These are phyloP conservation scores for Collichthys lucidus DNA, from an alignment of 2,113 vertebrate genomes.

Conservation along the genomic window DNA sequence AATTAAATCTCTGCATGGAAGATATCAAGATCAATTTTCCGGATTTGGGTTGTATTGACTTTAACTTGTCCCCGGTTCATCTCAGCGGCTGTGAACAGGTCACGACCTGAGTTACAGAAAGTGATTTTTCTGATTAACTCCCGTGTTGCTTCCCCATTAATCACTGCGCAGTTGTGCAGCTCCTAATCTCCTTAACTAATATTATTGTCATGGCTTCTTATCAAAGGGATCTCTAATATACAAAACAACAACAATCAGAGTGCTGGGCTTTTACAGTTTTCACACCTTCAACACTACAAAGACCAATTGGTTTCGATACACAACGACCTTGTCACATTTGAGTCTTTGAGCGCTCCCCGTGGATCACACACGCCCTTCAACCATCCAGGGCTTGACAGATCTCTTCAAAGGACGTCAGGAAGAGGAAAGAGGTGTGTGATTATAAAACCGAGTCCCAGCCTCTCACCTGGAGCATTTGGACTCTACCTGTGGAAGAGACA, in stretches of 20 bases:
- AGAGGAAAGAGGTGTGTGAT: conserved; percentile 12
- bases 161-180: conserved; percentile 65
- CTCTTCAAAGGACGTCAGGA: conserved; percentile 68
- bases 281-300: conserved; percentile 74
- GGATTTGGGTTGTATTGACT: neutral
- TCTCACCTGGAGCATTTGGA: conserved; percentile 53
- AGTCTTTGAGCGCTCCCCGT: conserved; percentile 50
- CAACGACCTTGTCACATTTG: conserved; percentile 50
- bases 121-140: conserved; percentile 67
- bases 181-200: conserved; percentile 78
- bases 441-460: conserved; percentile 43
- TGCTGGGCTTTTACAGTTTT: conserved; percentile 46
- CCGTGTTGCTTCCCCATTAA: conserved; percentile 69
- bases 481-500: conserved; percentile 21
- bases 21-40: neutral
- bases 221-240: conserved; percentile 69
- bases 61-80: neutral
- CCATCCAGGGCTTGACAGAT: conserved; percentile 62
- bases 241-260: conserved; percentile 49
- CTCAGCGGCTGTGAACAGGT: neutral
- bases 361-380: conserved; percentile 74
- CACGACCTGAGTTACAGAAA: conserved; percentile 1
- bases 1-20: neutral
- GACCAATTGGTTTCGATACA: conserved; percentile 76
- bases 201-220: conserved; percentile 66